These are phyloP conservation scores for Scrobipalpa atriplicella DNA, from an alignment of 2,888 invertebrate genomes.

Conservation along the genomic window DNA sequence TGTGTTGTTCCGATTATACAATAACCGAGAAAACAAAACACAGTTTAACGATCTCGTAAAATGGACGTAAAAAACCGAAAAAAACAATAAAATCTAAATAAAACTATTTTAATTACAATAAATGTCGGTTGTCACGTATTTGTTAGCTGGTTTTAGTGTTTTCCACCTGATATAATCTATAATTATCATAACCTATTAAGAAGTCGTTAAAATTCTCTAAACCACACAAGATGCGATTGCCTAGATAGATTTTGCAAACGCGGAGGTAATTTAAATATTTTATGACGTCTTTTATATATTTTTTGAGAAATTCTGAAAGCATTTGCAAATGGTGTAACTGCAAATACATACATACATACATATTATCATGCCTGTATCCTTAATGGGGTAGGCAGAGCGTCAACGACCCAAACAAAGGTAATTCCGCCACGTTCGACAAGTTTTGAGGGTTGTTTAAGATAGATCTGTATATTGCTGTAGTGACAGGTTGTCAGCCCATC, in stretches of 20 bases:
- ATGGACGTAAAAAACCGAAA: background rate
- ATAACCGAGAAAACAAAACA: slow-evolving; percentile 15
- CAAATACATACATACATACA: too few species aligned
- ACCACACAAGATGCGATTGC: slow-evolving; percentile 15
- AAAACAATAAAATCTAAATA: background rate
- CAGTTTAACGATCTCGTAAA: slow-evolving; percentile 18
- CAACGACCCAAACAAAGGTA: too few species aligned
- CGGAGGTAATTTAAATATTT: background rate
- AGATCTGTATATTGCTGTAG: too few species aligned
- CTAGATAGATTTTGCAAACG: slow-evolving; percentile 11
- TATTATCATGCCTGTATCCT: too few species aligned
- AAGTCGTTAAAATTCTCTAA: background rate
- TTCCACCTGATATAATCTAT: slow-evolving; percentile 14
- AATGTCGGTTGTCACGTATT: slow-evolving; percentile 17
- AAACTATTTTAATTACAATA: slow-evolving; percentile 20
- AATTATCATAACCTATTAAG: slow-evolving; percentile 19
- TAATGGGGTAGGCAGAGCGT: too few species aligned
- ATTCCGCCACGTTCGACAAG: too few species aligned
- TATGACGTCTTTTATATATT: background rate
- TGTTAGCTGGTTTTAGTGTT: slow-evolving; percentile 14
- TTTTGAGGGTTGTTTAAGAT: too few species aligned
- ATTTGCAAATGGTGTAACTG: too few species aligned
- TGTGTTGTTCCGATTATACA: background rate
- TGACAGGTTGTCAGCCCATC: too few species aligned
- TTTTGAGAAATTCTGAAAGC: too few species aligned